Percentiles rank a stretch among this genome's conserved stretches.
Conservation (phyloP, 2,113 vertebrate genomes). For the Gnathonemus echidnorhynchus region DNA sequence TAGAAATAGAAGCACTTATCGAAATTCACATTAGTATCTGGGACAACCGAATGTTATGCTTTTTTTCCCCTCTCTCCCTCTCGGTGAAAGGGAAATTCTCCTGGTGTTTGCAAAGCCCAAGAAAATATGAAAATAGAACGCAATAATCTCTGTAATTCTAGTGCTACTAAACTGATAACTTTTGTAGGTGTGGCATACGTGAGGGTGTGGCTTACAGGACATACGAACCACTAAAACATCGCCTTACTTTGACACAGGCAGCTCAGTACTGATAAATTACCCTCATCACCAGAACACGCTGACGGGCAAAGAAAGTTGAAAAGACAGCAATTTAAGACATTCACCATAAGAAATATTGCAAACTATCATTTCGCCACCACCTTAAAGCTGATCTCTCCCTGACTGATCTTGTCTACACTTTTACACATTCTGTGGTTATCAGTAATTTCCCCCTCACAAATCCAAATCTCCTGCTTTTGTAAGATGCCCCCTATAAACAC, state of each 20-base stretch:
- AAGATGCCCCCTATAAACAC: not conserved
- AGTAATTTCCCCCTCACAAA: not conserved
- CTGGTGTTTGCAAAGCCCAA: constrained; percentile 23
- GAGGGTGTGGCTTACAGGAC: constrained; percentile 9
- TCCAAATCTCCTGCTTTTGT: not conserved
- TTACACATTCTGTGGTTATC: not conserved
- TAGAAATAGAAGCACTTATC: constrained; percentile 21
- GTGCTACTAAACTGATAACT: constrained; percentile 12
- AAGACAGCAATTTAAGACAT: not conserved
- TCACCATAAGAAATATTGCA: not conserved
- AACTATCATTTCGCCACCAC: not conserved
- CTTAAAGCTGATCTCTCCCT: not conserved
- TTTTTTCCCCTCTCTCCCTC: constrained; percentile 9
- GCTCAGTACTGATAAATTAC: not conserved
- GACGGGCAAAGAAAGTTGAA: not conserved
- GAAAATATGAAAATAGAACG: constrained; percentile 31
- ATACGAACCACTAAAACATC: constrained; percentile 18
- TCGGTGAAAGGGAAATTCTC: constrained; percentile 27
- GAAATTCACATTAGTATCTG: constrained; percentile 26
- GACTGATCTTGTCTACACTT: not conserved
- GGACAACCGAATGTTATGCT: constrained; percentile 26
- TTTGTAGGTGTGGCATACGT: not conserved
- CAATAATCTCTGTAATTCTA: constrained; percentile 22
- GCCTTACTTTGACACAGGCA: constrained; percentile 17
- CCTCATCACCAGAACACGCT: not conserved